A percentile compares a stretch with the other conserved stretches of the same genome.
Evolutionary conservation across 2,797 vertebrate genomes (phyloP).

Genomic region (Steatocranus sp.): DNA sequence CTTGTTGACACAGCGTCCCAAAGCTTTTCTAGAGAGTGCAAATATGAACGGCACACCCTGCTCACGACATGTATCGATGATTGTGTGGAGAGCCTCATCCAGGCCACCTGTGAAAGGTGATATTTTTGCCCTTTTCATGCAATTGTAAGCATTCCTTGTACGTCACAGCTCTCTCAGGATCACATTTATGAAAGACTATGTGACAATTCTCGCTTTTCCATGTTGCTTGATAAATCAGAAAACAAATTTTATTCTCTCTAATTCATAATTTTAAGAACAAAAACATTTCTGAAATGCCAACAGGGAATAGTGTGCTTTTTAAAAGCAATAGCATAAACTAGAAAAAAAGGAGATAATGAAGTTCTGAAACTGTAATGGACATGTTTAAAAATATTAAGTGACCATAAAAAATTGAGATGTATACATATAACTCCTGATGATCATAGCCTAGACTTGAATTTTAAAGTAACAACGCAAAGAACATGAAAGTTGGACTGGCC

Average conservation of each 20-base stretch:
- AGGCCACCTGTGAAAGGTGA: slow-evolving; percentile 81
- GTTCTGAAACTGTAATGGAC: background rate
- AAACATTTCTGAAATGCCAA: background rate
- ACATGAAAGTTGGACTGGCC: background rate
- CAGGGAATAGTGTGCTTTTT: background rate
- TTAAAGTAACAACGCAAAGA: background rate
- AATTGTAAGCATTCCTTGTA: background rate
- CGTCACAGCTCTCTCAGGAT: background rate
- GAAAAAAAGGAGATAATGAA: background rate
- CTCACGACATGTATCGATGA: slow-evolving; percentile 88
- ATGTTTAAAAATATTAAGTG: background rate
- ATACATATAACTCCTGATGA: background rate
- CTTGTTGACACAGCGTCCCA: slow-evolving; percentile 93
- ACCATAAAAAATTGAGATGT: background rate
- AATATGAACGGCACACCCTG: slow-evolving; percentile 94
- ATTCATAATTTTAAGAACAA: background rate
- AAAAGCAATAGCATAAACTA: background rate
- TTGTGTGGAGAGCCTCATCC: slow-evolving; percentile 92
- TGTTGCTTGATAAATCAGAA: background rate
- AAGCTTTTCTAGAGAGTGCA: slow-evolving; percentile 89
- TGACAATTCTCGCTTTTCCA: background rate
- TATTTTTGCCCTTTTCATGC: background rate
- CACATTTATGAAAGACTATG: background rate
- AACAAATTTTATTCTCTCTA: background rate
- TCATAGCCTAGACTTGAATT: background rate